phyloP scores from a whole-genome alignment of 2,113 vertebrate genomes.

The Menidia beryllina region DNA sequence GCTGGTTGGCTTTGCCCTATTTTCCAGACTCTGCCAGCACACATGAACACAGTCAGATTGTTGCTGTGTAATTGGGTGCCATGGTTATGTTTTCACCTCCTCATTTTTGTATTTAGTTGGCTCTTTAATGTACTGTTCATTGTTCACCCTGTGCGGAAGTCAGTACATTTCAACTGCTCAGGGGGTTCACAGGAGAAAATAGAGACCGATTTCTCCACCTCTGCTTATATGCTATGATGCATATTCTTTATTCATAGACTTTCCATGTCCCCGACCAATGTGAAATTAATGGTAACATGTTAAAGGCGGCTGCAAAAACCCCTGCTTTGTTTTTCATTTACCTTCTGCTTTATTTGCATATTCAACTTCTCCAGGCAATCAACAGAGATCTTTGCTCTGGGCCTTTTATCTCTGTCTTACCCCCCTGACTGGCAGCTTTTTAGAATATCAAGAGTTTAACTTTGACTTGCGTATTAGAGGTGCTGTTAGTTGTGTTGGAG shows the following conservation, averaged over 20 bases:
- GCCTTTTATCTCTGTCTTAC: conserved; percentile 64
- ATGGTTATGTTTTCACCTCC: conserved; percentile 38
- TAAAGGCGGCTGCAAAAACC: conserved; percentile 67
- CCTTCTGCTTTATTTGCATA: conserved; percentile 79
- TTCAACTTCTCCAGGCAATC: conserved; percentile 74
- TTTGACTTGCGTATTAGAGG: conserved; percentile 57
- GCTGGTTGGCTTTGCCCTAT: conserved; percentile 46
- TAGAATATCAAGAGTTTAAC: conserved; percentile 66
- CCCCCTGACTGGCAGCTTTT: conserved; percentile 67
- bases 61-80: conserved; percentile 24
- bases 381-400: conserved; percentile 67
- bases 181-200: conserved; percentile 54
- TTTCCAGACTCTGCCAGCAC: conserved; percentile 43
- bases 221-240: conserved; percentile 50
- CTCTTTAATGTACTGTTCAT: conserved; percentile 46
- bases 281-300: conserved; percentile 72
- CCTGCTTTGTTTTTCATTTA: conserved; percentile 78
- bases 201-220: conserved; percentile 59
- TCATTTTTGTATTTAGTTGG: conserved; percentile 49
- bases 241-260: conserved; percentile 73
- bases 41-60: conserved; percentile 14
- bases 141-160: conserved; percentile 51
- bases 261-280: conserved; percentile 65
- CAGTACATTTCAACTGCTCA: conserved; percentile 54
- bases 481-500: conserved; percentile 35